Percentiles rank a stretch among this genome's conserved stretches.
These are phyloP conservation scores for Lepidocyrtoides sp. DNA, from an alignment of 2,888 invertebrate genomes.

Conservation along the genomic window DNA sequence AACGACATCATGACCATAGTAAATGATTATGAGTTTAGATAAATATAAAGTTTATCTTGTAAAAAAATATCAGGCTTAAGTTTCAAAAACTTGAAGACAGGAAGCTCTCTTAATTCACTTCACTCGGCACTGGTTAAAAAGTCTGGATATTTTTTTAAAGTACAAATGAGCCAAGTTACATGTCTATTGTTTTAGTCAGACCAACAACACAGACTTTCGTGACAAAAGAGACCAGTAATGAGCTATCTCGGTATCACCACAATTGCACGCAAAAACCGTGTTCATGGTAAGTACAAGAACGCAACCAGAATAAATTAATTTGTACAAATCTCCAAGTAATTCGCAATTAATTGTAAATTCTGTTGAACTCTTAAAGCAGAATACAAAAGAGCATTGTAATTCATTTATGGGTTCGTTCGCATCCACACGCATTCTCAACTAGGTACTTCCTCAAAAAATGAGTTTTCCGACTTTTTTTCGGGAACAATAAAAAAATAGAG, in stretches of 20 bases:
- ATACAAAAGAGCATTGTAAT: not conserved
- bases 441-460: not conserved
- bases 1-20: constrained; percentile 75
- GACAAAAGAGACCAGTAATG: constrained; percentile 43
- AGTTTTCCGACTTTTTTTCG: too few species aligned
- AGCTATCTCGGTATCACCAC: constrained; percentile 36
- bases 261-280: constrained; percentile 15
- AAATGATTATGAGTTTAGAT: not conserved
- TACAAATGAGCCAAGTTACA: constrained; percentile 13
- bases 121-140: not conserved
- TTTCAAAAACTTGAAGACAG: not conserved
- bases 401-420: not conserved
- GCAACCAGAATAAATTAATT: not conserved
- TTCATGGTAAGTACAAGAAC: not conserved
- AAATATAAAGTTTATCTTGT: not conserved
- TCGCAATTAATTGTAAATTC: not conserved
- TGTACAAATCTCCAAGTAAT: not conserved
- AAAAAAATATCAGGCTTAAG: not conserved
- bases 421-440: not conserved
- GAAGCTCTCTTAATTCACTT: not conserved
- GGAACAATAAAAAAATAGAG: too few species aligned
- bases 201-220: constrained; percentile 42
- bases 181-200: constrained; percentile 2
- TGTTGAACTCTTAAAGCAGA: not conserved
- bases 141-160: not conserved